Evolutionary conservation across 2,888 invertebrate species (phyloP), one percentile per base, ranked within the genome.

Genomic region (Morpho achilles): DNA sequence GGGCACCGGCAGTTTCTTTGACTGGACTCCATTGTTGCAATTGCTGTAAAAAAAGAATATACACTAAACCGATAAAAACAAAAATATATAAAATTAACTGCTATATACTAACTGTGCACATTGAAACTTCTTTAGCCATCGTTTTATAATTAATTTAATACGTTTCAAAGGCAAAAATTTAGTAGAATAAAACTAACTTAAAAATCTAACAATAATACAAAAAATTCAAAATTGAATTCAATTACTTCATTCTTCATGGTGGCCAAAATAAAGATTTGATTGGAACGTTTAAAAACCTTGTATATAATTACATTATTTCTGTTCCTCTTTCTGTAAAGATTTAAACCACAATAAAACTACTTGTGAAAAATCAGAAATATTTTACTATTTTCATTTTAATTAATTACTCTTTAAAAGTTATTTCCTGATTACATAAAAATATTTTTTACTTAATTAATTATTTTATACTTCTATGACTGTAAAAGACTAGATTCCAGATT

Each of bases 1-100:
- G 92, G 0, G 93, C 92, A 0, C 93, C 91, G 32, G 93, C 91
- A 10, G 93, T 92, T 67, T 95, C 94, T 89, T 95, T 93, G 61
- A 92, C 92, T 39, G 93, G 92, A 70, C 92, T 93, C 94, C 95
- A 94, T 92, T 95, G 94, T 91, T 96, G 95, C 64, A 96, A 92
- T 94, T 96, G 95, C 95, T 95, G 71, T 5, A 70, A 58, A 66
- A 23, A 48, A 4, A 48, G 7, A 7, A 22, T 16, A 22, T 1
- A 32, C 48, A 4, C 22, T 23, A 4, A 32, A 49, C 9, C 7
- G n/a, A 45, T 16, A 47, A 41, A 0, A 16, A 40, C 9, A 50
- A 7, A 50, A 39, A 23, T 40, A 50, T 39, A 50, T 50, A 40
- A 7, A 39, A 32, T 22, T 7, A 22, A 41, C 16, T 39, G 44